These are phyloP conservation scores for Micoletzkya japonica DNA, from an alignment of 2,888 invertebrate species.

Conservation along the genomic window DNA sequence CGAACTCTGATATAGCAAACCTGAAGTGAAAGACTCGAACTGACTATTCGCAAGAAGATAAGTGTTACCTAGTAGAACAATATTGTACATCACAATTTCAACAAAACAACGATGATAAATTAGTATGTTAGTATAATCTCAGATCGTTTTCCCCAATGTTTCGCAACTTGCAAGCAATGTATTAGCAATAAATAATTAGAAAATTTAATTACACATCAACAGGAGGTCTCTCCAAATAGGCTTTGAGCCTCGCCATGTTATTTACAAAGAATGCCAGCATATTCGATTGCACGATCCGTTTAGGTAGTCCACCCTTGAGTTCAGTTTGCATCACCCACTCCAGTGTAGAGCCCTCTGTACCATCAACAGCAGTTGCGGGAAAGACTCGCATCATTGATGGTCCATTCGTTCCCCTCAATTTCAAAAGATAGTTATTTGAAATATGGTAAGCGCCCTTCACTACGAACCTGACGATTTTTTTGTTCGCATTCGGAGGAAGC, in stretches of 20 bases:
- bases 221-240: background rate
- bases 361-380: background rate
- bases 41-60: background rate
- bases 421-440: background rate
- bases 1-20: too few species aligned
- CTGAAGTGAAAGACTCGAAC: too few species aligned
- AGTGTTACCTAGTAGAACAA: background rate
- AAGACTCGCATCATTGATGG: slow-evolving; percentile 19
- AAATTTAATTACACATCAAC: too few species aligned
- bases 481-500: slow-evolving; percentile 29
- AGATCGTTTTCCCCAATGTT: too few species aligned
- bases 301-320: slow-evolving; percentile 28
- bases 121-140: background rate
- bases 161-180: background rate
- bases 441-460: background rate
- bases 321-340: slow-evolving; percentile 29
- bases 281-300: slow-evolving; percentile 17
- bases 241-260: slow-evolving; percentile 20
- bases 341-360: background rate
- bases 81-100: background rate
- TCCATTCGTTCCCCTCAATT: slow-evolving; percentile 16
- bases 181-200: too few species aligned
- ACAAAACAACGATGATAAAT: background rate
- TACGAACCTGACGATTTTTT: slow-evolving; percentile 25
- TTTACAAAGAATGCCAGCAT: slow-evolving; percentile 28